Conservation (phyloP, 1,140 invertebrate species). For the Hesperophylax magnus region DNA sequence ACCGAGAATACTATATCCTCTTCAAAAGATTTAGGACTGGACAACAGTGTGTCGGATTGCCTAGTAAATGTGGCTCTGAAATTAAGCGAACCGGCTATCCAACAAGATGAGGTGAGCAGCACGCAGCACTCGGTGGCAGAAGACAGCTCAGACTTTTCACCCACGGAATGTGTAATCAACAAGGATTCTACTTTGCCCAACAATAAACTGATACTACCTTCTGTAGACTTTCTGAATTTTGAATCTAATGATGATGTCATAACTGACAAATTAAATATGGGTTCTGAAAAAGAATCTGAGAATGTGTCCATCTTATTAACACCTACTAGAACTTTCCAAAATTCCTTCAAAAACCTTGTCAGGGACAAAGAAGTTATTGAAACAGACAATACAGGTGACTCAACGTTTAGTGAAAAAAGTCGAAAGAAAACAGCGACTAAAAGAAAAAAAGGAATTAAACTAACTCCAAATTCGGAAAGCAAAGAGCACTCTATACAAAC, state of each 20-base stretch:
- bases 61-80: background rate
- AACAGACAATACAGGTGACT: background rate
- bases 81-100: slow-evolving; percentile 42
- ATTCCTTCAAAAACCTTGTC: background rate
- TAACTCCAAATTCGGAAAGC: background rate
- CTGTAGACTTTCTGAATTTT: background rate
- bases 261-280: background rate
- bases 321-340: background rate
- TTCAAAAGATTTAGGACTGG: slow-evolving; percentile 34
- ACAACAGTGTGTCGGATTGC: background rate
- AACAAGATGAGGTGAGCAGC: slow-evolving; percentile 55
- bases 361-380: background rate
- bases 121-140: slow-evolving; percentile 48
- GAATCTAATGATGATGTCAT: background rate
- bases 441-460: slow-evolving; percentile 3
- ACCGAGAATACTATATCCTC: slow-evolving; percentile 40
- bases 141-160: slow-evolving; percentile 37
- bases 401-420: slow-evolving; percentile 8
- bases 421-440: background rate
- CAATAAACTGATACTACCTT: background rate
- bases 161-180: background rate
- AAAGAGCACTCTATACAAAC: background rate
- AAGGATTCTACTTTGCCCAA: slow-evolving; percentile 14
- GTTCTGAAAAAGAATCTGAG: background rate
- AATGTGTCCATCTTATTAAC: background rate